Evolutionary conservation across 2,113 vertebrate genomes (phyloP), one percentile per base, ranked within the genome.

Genomic region (Polyodon spathula): DNA sequence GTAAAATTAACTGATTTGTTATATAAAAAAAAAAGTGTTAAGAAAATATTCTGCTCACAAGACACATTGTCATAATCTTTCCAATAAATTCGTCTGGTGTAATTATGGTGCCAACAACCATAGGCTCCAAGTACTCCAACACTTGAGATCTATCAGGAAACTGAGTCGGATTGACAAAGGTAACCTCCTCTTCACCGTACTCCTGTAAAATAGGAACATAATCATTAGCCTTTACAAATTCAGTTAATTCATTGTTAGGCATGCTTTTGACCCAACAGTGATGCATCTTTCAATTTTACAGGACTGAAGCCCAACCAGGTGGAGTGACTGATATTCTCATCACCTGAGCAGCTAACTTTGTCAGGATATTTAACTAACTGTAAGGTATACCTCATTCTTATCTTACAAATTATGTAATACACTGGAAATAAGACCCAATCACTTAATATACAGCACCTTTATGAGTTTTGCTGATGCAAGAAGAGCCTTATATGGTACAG

Each of bases 401-500:
- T 27, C 27, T 27, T 27, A 27, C 27, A 27, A 27, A 12, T 46
- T 56, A 27, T 56, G 37, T n/a, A 9, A 48, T 1, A 48, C 8
- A 48, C 44, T 48, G 4, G 17, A 60, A 60, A 51, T 27, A 27
- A 27, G 27, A 27, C 27, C 27, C 27, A 27, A 27, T 2, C 27
- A 27, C 27, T 27, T 27, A 27, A 27, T 27, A 27, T 27, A 27
- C 27, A 27, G 27, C 80, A 96, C 96, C 89, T 97, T 98, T 78
- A 95, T 96, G 78, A 97, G 80, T 75, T 93, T 96, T 62, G 85
- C 60, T 41, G 96, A 97, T 10, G 89, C 89, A 72, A 98, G 88
- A 59, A 90, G 9, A 5, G 94, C 94, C 79, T 92, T 97, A 78
- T 97, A 97, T 11, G 94, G 93, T 66, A 99, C 96, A 0, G 94